A percentile compares a stretch with the other conserved stretches of the same genome.
Evolutionary conservation across 2,888 invertebrate genomes (phyloP).

Genomic region (Drosophila conformis): DNA sequence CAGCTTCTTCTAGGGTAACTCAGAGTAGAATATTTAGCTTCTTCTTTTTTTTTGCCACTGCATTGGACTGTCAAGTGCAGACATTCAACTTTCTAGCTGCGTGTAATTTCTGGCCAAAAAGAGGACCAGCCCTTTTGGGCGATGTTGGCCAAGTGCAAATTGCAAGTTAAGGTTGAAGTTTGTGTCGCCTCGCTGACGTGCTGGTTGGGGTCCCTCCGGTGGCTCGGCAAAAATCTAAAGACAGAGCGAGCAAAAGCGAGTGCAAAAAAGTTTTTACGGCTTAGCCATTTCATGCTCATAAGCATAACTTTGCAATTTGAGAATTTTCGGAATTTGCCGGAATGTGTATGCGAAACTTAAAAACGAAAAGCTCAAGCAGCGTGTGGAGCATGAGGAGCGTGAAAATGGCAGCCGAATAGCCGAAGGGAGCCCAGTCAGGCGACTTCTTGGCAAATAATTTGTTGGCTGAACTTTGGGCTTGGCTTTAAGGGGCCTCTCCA

Average conservation of each 20-base stretch:
- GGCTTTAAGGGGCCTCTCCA: conserved; percentile 39
- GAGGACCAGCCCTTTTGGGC: conserved; percentile 27
- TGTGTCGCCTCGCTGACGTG: conserved; percentile 53
- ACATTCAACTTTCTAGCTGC: conserved; percentile 51
- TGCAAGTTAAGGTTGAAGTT: conserved; percentile 41
- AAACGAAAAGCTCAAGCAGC: background rate
- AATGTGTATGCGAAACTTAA: conserved; percentile 40
- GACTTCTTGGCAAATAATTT: conserved; percentile 43
- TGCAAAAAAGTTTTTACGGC: conserved; percentile 29
- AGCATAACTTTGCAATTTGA: conserved; percentile 61
- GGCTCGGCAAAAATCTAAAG: conserved; percentile 4
- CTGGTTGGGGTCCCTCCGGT: conserved; percentile 20
- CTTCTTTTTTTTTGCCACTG: background rate
- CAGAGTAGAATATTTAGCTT: background rate
- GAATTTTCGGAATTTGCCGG: conserved; percentile 29
- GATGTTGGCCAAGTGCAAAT: conserved; percentile 42
- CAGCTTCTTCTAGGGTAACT: conserved; percentile 7
- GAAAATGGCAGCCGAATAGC: background rate
- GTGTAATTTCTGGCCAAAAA: conserved; percentile 38
- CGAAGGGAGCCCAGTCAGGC: background rate
- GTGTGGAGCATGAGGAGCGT: background rate
- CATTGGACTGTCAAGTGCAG: conserved; percentile 38
- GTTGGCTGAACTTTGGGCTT: conserved; percentile 18
- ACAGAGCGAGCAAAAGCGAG: conserved; percentile 7
- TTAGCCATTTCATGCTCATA: conserved; percentile 66